These are phyloP conservation scores for Bucorvus abyssinicus DNA, from an alignment of 2,797 vertebrate species.

Conservation along the genomic window DNA sequence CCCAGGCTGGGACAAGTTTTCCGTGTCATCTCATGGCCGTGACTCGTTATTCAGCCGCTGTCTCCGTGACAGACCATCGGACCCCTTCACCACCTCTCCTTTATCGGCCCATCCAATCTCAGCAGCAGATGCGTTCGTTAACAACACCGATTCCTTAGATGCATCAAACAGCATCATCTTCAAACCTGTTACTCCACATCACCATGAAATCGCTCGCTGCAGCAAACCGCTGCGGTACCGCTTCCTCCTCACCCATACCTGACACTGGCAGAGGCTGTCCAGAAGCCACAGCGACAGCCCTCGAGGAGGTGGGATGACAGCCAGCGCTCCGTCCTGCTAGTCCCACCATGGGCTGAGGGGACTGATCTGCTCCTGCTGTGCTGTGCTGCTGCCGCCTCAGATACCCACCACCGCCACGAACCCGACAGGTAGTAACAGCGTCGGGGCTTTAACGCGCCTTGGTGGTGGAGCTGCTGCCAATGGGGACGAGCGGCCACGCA, in stretches of 20 bases:
- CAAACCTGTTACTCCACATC: neutral
- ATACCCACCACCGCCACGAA: accelerated
- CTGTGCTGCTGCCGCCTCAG: no score
- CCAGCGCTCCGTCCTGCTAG: neutral
- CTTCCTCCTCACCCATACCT: accelerated
- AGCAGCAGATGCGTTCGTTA: neutral
- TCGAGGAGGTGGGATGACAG: accelerated
- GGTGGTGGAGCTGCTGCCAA: accelerated
- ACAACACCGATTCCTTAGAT: neutral
- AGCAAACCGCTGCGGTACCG: neutral
- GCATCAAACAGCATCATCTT: neutral
- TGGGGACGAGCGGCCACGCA: accelerated
- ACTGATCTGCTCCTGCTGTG: no score
- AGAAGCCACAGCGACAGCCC: neutral
- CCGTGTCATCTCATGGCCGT: neutral
- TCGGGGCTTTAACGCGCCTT: accelerated
- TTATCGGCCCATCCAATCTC: neutral
- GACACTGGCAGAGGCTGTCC: neutral
- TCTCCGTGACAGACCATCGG: neutral
- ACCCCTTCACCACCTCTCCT: neutral
- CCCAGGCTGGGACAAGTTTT: neutral
- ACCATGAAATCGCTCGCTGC: accelerated
- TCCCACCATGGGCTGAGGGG: no score
- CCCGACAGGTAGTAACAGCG: accelerated
- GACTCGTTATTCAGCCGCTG: neutral